Conservation (phyloP, 2,888 invertebrate species). For the Lithophane semibrunnea region DNA sequence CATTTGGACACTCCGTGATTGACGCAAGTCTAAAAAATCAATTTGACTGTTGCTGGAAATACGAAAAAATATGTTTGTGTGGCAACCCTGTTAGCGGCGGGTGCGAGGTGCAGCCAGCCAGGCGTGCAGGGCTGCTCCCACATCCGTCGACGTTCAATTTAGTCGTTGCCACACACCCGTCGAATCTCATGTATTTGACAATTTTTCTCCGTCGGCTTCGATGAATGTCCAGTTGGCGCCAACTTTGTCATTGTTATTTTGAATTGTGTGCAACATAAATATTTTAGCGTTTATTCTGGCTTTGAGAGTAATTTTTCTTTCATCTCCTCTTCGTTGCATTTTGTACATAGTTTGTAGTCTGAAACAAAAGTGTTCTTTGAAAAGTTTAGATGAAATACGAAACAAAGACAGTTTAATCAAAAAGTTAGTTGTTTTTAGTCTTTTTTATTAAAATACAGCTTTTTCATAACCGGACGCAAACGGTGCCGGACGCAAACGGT, state of each 20-base stretch:
- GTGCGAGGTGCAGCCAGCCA: constrained; percentile 61
- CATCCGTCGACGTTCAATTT: constrained; percentile 74
- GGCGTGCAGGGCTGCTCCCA: constrained; percentile 65
- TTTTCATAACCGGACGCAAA: not conserved
- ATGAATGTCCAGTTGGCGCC: constrained; percentile 55
- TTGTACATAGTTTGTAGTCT: constrained; percentile 21
- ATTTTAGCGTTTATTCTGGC: constrained; percentile 50
- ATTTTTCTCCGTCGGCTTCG: constrained; percentile 67
- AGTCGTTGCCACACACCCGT: constrained; percentile 63
- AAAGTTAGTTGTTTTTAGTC: not conserved
- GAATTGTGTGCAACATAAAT: constrained; percentile 55
- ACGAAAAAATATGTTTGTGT: constrained; percentile 21
- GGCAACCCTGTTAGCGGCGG: constrained; percentile 56
- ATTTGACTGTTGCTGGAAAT: constrained; percentile 38
- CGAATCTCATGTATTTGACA: constrained; percentile 63
- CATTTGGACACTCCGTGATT: constrained; percentile 14
- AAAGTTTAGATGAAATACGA: constrained; percentile 28
- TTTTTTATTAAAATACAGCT: not conserved
- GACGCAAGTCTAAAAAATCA: constrained; percentile 26
- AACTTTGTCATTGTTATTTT: constrained; percentile 63
- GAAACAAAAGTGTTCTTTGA: constrained; percentile 30
- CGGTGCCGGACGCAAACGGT: no score
- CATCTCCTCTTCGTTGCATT: constrained; percentile 29
- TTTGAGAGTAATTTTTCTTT: constrained; percentile 45
- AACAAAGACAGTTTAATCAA: constrained; percentile 14